Percentiles rank a stretch among this genome's conserved stretches.
Conservation (phyloP, 2,113 vertebrate species). For the Numenius arquata region DNA sequence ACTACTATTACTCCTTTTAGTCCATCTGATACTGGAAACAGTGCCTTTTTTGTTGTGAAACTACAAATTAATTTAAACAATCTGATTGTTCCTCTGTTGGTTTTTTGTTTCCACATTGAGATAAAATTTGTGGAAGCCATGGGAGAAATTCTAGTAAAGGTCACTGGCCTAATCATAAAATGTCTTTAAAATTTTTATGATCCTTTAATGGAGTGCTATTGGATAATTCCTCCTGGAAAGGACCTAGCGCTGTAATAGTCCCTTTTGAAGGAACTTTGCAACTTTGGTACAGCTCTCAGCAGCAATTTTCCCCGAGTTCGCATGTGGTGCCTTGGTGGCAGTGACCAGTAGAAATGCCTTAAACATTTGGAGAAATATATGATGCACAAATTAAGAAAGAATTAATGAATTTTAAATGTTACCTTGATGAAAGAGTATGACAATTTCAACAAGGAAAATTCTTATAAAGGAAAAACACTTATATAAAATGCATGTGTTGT, state of each 20-base stretch:
- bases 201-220: neutral
- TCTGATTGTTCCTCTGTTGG: neutral
- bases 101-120: neutral
- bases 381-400: neutral
- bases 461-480: neutral
- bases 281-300: neutral
- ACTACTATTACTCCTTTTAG: neutral
- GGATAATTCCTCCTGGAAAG: neutral
- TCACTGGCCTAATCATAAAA: slow-evolving; percentile 3
- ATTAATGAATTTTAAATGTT: neutral
- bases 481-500: neutral
- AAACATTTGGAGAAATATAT: neutral
- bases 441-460: neutral
- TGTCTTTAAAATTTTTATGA: slow-evolving; percentile 23
- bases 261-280: neutral
- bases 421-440: neutral
- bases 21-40: neutral
- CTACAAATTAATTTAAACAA: neutral
- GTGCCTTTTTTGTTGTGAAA: neutral
- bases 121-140: neutral
- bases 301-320: neutral
- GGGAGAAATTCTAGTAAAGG: neutral
- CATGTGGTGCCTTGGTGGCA: neutral
- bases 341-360: neutral
- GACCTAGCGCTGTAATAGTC: neutral